Evolutionary conservation across 35 echinoderm and acorn worm species (phyloP).

Genomic region (Lytechinus pictus): DNA sequence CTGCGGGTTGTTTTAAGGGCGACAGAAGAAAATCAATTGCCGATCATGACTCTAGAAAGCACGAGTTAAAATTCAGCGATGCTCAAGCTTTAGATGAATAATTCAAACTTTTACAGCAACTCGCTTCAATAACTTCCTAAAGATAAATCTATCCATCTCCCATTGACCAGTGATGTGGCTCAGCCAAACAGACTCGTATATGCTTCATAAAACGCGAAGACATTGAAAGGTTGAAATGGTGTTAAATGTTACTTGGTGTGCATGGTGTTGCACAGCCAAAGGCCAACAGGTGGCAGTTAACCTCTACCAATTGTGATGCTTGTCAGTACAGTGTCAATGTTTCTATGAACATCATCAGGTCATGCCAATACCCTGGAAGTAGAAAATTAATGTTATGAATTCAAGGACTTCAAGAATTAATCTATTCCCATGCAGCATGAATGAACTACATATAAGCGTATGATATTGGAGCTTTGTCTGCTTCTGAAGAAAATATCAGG

Average conservation of each 20-base stretch:
- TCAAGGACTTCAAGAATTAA: no score
- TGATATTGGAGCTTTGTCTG: background rate
- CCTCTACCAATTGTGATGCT: background rate
- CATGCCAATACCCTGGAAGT: background rate
- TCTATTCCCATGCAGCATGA: no score
- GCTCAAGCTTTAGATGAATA: no score
- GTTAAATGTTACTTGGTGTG: background rate
- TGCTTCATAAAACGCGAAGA: background rate
- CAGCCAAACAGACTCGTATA: background rate
- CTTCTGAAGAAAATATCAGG: no score
- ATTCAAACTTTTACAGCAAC: background rate
- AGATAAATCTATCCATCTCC: background rate
- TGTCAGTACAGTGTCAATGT: background rate
- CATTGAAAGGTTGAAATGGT: background rate
- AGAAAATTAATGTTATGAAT: no score
- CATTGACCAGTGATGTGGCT: background rate
- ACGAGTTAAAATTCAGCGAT: no score
- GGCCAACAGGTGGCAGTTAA: background rate
- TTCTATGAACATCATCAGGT: background rate
- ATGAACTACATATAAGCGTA: background rate
- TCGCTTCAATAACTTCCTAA: background rate
- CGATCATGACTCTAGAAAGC: no score
- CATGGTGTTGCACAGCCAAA: background rate
- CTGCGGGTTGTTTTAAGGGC: no score
- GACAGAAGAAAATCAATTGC: no score